A percentile compares a stretch with the other conserved stretches of the same genome.
Conservation (phyloP, 1,140 invertebrate species). For the Nautilus pompilius region DNA sequence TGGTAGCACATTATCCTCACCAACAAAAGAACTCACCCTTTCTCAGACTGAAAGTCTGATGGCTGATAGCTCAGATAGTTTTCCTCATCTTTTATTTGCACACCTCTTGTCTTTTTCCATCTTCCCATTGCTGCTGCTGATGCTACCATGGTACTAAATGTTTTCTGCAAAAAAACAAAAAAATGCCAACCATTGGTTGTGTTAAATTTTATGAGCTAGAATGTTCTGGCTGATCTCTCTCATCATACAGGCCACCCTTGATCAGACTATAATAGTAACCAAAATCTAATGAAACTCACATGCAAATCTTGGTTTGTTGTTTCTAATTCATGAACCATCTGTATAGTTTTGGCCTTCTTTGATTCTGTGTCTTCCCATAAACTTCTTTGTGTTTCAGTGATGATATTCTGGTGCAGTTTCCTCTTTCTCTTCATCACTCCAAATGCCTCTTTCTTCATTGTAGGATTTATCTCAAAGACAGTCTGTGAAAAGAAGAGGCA, state of each 20-base stretch:
- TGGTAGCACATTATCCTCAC: no score
- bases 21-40: conserved; percentile 64
- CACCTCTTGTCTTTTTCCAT: conserved; percentile 27
- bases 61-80: conserved; percentile 86
- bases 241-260: neutral
- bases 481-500: conserved; percentile 69
- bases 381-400: conserved; percentile 14
- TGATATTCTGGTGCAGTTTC: conserved; percentile 40
- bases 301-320: neutral
- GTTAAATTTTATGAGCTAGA: neutral
- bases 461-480: conserved; percentile 87
- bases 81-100: conserved; percentile 63
- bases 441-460: conserved; percentile 66
- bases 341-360: neutral
- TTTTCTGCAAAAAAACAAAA: conserved; percentile 14
- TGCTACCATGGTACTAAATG: conserved; percentile 16
- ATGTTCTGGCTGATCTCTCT: neutral
- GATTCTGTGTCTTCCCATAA: conserved; percentile 7
- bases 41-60: conserved; percentile 81
- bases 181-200: no score
- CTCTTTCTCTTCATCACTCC: conserved; percentile 61
- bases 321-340: neutral
- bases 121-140: neutral
- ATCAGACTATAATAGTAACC: neutral
- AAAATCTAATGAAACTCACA: neutral